phyloP scores from a whole-genome alignment of 2,113 vertebrate genomes.

The Pogonocichla stellata region DNA sequence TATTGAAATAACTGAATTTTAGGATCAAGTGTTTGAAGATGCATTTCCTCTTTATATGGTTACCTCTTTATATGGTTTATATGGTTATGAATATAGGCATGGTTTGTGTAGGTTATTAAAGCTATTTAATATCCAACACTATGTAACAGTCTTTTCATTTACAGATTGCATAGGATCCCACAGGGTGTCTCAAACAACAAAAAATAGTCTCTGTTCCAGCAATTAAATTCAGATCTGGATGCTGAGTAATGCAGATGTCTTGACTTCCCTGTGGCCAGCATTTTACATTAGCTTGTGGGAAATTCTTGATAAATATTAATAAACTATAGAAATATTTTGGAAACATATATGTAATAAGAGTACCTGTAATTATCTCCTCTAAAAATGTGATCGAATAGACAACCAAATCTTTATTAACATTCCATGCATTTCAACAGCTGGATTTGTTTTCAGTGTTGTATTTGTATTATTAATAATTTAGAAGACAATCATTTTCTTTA shows the following conservation, averaged over 20 bases:
- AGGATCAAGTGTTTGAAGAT: background rate
- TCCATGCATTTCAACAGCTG: background rate
- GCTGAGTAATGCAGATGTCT: background rate
- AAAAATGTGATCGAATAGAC: background rate
- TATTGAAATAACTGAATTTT: background rate
- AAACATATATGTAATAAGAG: background rate
- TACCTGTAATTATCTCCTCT: background rate
- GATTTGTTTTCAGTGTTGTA: background rate
- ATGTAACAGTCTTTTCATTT: background rate
- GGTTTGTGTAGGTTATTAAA: background rate
- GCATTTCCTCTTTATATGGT: background rate
- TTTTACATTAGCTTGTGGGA: background rate
- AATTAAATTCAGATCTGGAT: background rate
- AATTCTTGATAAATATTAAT: background rate
- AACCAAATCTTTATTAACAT: background rate
- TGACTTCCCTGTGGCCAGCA: background rate
- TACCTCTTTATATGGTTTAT: too few relatives aligned
- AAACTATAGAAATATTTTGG: background rate
- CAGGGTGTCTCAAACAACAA: background rate
- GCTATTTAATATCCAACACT: background rate
- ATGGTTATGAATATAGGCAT: background rate
- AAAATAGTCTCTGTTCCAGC: background rate
- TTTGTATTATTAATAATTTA: conserved; percentile 52
- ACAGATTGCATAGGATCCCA: background rate
- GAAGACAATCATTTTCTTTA: conserved; percentile 40